Base-by-base conservation (phyloP, 2,797 vertebrate genomes). In the Sebastes goodei region DNA sequence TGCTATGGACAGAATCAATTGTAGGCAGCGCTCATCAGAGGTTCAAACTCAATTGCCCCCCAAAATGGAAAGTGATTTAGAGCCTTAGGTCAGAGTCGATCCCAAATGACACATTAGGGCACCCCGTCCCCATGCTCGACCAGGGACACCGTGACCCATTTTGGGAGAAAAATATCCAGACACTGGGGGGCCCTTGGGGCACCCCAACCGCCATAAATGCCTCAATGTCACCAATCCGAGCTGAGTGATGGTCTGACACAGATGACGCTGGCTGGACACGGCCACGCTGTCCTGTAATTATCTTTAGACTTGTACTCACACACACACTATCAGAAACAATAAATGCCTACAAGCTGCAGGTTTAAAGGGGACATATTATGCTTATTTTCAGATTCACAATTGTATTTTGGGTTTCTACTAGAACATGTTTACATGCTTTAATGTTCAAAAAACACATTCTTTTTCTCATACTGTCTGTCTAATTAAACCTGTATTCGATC, bases 1-100 rank as follows among this genome's bases (percentile, higher is more conserved):
- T 86, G 82, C 89, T 86, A 90, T 91, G 66, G 71, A 91, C 82
- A 85, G 29, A 89, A 90, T 91, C 91, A 89, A 84, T 88, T 30
- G 74, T 76, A 73, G 70, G 81, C 81, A 29, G 71, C 25, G 42
- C 82, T 89, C 85, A 89, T 88, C 87, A 65, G 76, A 75, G 79
- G 71, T 84, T 88, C 82, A 88, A 90, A 92, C 89, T 84, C 90
- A 91, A 93, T 92, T 94, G 88, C 86, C 82, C 90, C 82, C 90
- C 82, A 82, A 91, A 93, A 88, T 90, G 85, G 90, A 93, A 85
- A 82, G 87, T 93, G 93, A 94, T 94, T 93, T 93, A 94, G 78
- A 86, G 91, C 90, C 88, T 25, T 20, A 42, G 94, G 93, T 94
- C 92, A 93, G 27, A 87, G 89, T 87, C 82, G 42, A 80, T 90